Conservation (phyloP, 2,797 vertebrate species). For the Heliangelus exortis region DNA sequence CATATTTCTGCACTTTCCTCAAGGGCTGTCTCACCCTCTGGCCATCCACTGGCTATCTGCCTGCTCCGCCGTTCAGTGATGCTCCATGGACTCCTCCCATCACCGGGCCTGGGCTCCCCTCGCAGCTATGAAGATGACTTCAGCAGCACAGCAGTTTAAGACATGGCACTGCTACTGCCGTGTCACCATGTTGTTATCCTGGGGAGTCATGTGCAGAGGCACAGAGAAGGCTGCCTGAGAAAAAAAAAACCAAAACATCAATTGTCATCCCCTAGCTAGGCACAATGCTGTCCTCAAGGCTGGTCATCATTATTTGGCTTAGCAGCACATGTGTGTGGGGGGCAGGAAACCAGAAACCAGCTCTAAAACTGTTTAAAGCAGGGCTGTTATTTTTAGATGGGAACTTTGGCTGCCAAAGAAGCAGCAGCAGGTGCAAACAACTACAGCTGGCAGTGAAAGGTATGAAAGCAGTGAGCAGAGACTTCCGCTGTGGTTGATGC, state of each 20-base stretch:
- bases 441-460: conserved; percentile 80
- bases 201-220: fast-evolving
- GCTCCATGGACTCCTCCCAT: background rate
- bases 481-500: conserved; percentile 75
- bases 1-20: background rate
- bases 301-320: background rate
- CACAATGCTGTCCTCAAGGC: background rate
- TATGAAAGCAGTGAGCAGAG: conserved; percentile 68
- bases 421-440: conserved; percentile 71
- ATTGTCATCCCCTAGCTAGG: background rate
- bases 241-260: background rate
- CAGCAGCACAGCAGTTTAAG: background rate
- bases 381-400: conserved; percentile 30
- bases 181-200: background rate
- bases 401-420: conserved; percentile 38
- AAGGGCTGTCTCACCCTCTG: background rate
- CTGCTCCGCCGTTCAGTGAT: fast-evolving
- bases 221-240: background rate
- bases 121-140: background rate
- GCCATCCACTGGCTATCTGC: background rate
- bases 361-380: background rate
- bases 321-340: background rate
- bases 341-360: fast-evolving
- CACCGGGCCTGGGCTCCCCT: fast-evolving
- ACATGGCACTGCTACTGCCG: fast-evolving